phyloP scores from a whole-genome alignment of 2,797 vertebrate species.

The Hydrocynus forskahlii region DNA sequence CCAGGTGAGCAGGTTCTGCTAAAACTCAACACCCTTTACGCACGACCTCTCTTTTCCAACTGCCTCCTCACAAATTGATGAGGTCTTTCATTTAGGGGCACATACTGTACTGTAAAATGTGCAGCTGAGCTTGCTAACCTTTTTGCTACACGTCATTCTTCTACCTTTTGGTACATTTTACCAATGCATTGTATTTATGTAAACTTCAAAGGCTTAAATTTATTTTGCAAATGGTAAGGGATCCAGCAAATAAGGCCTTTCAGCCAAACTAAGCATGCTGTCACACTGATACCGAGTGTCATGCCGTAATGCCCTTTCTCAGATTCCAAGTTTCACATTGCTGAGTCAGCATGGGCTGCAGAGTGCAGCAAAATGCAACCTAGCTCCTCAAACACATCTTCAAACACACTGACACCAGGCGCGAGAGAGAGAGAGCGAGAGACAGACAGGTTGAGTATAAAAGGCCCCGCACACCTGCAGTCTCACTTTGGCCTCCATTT shows the following conservation, averaged over 20 bases:
- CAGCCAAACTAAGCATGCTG: background rate
- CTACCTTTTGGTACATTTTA: background rate
- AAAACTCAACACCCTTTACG: conserved; percentile 47
- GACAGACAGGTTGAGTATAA: background rate
- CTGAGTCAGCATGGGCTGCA: conserved; percentile 29
- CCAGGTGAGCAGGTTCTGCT: conserved; percentile 62
- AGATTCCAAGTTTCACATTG: background rate
- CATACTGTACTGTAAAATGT: no score
- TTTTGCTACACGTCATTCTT: background rate
- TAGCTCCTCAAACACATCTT: conserved; percentile 1
- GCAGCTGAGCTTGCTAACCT: background rate
- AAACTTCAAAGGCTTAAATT: background rate
- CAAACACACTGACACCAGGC: background rate
- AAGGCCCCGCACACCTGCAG: background rate
- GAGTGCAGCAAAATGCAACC: conserved; percentile 14
- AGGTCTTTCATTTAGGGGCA: background rate
- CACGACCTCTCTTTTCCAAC: conserved; percentile 57
- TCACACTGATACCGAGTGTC: conserved; percentile 15
- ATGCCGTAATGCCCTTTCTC: conserved; percentile 20
- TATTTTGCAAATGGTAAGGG: background rate
- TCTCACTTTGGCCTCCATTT: conserved; percentile 27
- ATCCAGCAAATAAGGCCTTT: background rate
- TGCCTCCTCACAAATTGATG: conserved; percentile 55
- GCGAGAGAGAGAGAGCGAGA: background rate
- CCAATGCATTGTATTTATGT: background rate